These are phyloP conservation scores for Chlamydotis undulata DNA, from an alignment of 2,113 vertebrate genomes.

Conservation along the genomic window DNA sequence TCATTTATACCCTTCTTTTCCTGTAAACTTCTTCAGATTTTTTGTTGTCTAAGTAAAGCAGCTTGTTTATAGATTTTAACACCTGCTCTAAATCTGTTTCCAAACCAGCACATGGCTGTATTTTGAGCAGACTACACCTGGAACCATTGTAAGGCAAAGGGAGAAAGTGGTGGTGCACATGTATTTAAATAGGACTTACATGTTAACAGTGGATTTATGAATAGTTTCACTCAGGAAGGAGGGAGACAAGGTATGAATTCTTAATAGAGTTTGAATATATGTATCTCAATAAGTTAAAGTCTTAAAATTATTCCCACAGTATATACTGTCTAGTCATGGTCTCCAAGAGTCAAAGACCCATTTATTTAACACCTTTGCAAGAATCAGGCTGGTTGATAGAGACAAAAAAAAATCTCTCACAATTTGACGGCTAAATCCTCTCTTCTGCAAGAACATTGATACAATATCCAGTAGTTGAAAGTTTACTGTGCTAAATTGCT, in stretches of 20 bases:
- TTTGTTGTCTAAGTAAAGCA: neutral
- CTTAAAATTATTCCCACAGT: neutral
- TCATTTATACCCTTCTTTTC: neutral
- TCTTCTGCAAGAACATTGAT: conserved; percentile 13
- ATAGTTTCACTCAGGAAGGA: neutral
- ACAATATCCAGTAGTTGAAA: neutral
- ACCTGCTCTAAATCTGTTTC: neutral
- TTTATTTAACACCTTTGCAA: conserved; percentile 9
- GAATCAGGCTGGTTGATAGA: neutral
- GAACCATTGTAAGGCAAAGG: neutral
- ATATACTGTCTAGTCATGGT: neutral
- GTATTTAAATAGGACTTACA: neutral
- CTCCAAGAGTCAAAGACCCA: neutral
- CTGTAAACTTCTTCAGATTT: neutral
- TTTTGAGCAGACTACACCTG: neutral
- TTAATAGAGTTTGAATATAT: neutral
- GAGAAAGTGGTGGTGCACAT: neutral
- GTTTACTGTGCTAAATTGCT: conserved; percentile 48
- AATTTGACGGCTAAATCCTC: neutral
- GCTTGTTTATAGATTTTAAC: neutral
- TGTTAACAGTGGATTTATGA: neutral
- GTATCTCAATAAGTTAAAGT: neutral
- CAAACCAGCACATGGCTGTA: neutral
- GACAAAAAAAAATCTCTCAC: neutral
- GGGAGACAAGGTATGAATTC: neutral